Percentiles rank a stretch among this genome's conserved stretches.
phyloP scores from a whole-genome alignment of 2,888 invertebrate genomes.

The Rhagium mordax region DNA sequence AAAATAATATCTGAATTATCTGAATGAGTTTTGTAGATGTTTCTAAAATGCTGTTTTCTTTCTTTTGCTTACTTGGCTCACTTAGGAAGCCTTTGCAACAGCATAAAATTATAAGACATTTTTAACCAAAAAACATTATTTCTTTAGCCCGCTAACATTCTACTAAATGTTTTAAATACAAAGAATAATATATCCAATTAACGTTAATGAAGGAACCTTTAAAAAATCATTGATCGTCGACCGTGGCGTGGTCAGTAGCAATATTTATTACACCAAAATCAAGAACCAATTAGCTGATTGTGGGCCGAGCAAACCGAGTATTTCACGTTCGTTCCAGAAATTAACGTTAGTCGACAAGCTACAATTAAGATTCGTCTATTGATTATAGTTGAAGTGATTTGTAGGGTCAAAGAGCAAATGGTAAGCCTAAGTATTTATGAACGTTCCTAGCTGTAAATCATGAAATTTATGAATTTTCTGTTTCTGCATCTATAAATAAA shows the following conservation, averaged over 20 bases:
- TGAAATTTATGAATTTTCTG: not conserved
- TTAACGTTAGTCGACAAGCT: not conserved
- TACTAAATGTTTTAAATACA: too few relatives aligned
- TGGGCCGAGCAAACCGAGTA: not conserved
- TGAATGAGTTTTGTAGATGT: too few relatives aligned
- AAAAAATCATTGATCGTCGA: not conserved
- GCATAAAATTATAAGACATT: too few relatives aligned
- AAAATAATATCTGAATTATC: too few relatives aligned
- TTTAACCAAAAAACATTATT: too few relatives aligned
- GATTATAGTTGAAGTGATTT: not conserved
- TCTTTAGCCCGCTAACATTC: too few relatives aligned
- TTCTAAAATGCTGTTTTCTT: too few relatives aligned
- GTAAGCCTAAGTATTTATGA: not conserved
- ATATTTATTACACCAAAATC: not conserved
- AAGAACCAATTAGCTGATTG: not conserved
- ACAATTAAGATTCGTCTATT: not conserved
- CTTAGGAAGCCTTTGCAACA: too few relatives aligned
- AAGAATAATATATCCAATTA: too few relatives aligned
- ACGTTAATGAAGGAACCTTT: not conserved
- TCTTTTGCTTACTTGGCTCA: too few relatives aligned
- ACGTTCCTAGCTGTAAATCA: not conserved
- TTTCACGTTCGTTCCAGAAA: not conserved
- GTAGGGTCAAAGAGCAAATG: not conserved
- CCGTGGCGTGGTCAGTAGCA: not conserved
- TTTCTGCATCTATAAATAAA: not conserved